A percentile compares a stretch with the other conserved stretches of the same genome.
Conservation (phyloP, 2,797 vertebrate genomes). For the Chaunax sp. region DNA sequence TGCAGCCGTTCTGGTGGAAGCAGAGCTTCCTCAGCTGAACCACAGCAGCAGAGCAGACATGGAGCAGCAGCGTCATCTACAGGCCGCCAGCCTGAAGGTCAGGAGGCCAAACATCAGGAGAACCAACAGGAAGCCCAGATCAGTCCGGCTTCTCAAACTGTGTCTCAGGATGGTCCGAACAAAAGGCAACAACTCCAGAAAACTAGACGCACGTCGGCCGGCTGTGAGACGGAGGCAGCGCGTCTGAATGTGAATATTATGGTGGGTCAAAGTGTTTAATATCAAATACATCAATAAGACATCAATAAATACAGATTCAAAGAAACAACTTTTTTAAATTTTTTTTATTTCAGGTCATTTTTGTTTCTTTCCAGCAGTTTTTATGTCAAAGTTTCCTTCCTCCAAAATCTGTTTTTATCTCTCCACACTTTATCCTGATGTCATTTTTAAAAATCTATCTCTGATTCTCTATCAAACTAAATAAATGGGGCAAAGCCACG, state of each 20-base stretch:
- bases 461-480: not conserved
- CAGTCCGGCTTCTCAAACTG: slow-evolving; percentile 66
- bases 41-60: slow-evolving; percentile 18
- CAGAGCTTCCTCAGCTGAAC: slow-evolving; percentile 54
- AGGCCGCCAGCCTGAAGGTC: slow-evolving; percentile 48
- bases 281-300: not conserved
- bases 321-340: too few relatives aligned
- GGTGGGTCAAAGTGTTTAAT: not conserved
- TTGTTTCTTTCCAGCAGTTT: too few relatives aligned
- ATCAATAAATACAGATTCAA: too few relatives aligned
- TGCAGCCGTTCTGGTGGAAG: slow-evolving; percentile 53
- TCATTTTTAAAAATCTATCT: not conserved
- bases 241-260: not conserved
- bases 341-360: too few relatives aligned
- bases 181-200: slow-evolving; percentile 25
- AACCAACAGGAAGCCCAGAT: slow-evolving; percentile 49
- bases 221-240: not conserved
- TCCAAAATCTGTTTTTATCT: not conserved
- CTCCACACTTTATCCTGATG: not conserved
- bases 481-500: not conserved
- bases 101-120: slow-evolving; percentile 31
- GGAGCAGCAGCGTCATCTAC: slow-evolving; percentile 64
- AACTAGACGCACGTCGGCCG: not conserved
- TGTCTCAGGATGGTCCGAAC: slow-evolving; percentile 72
- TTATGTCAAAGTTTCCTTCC: too few relatives aligned